Conservation (phyloP, 1,140 invertebrate species). For the Euglossa dilemma region DNA sequence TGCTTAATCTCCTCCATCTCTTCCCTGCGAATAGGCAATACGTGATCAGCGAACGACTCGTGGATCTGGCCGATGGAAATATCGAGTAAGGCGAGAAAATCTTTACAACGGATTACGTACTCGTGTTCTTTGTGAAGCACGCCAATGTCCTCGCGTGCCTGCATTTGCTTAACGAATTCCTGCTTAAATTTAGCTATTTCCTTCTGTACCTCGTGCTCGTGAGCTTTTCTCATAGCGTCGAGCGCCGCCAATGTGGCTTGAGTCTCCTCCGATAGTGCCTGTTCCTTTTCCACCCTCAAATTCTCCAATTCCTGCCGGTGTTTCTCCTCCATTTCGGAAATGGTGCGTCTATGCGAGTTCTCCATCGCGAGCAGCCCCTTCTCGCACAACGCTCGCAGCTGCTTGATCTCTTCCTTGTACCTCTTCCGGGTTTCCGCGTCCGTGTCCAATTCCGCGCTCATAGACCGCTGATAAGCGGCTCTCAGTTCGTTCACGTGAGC, state of each 20-base stretch:
- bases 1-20: constrained; percentile 92
- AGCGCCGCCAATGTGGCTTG: constrained; percentile 91
- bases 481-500: constrained; percentile 89
- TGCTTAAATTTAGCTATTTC: constrained; percentile 94
- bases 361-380: constrained; percentile 94
- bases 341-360: constrained; percentile 92
- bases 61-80: no score
- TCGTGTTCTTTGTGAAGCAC: constrained; percentile 84
- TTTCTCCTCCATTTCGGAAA: constrained; percentile 92
- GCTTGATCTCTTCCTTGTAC: constrained; percentile 94
- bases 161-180: constrained; percentile 90
- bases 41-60: no score
- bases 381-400: constrained; percentile 91
- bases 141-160: constrained; percentile 84
- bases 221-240: constrained; percentile 96
- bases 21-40: constrained; percentile 81
- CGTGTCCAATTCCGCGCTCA: constrained; percentile 79
- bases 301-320: constrained; percentile 90
- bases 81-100: neutral
- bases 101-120: constrained; percentile 74
- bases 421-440: constrained; percentile 88
- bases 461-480: constrained; percentile 86
- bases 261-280: constrained; percentile 94
- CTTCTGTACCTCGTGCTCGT: constrained; percentile 94
- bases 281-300: constrained; percentile 91